phyloP scores from a whole-genome alignment of 2,113 vertebrate genomes.

The Mandrillus leucophaeus region DNA sequence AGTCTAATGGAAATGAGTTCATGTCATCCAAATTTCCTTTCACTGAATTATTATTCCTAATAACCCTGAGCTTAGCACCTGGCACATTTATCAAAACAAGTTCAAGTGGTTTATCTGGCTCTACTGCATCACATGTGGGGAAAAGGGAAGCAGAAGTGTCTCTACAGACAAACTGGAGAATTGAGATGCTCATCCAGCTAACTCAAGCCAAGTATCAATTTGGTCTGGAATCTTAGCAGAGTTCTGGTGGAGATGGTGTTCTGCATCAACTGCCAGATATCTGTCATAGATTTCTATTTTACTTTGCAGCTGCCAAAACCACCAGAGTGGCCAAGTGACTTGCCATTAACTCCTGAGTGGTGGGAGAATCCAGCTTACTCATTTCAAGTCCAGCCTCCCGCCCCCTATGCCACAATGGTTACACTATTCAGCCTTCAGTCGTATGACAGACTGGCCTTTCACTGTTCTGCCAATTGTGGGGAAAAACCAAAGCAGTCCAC shows the following conservation, averaged over 20 bases:
- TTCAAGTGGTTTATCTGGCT: not conserved
- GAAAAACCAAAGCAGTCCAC: conserved; percentile 28
- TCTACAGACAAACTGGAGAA: not conserved
- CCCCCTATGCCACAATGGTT: rapidly evolving
- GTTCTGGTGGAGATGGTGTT: not conserved
- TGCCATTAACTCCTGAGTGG: not conserved
- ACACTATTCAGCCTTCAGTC: not conserved
- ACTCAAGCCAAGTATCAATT: not conserved
- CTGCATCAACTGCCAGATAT: not conserved
- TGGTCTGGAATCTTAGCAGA: not conserved
- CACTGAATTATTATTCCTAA: not conserved
- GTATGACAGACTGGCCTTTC: conserved; percentile 41
- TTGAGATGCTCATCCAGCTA: rapidly evolving
- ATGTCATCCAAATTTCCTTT: not conserved
- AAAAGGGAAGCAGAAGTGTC: not conserved
- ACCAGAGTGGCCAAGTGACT: not conserved
- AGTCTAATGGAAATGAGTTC: not conserved
- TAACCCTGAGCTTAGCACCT: not conserved
- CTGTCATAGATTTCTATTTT: not conserved
- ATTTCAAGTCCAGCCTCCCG: not conserved
- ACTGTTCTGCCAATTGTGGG: not conserved
- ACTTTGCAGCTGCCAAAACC: not conserved
- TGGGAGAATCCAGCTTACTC: not conserved
- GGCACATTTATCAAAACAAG: not conserved
- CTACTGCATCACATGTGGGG: too few species aligned